These are phyloP conservation scores for Sepioteuthis lessoniana DNA, from an alignment of 2,888 invertebrate species.

Conservation along the genomic window DNA sequence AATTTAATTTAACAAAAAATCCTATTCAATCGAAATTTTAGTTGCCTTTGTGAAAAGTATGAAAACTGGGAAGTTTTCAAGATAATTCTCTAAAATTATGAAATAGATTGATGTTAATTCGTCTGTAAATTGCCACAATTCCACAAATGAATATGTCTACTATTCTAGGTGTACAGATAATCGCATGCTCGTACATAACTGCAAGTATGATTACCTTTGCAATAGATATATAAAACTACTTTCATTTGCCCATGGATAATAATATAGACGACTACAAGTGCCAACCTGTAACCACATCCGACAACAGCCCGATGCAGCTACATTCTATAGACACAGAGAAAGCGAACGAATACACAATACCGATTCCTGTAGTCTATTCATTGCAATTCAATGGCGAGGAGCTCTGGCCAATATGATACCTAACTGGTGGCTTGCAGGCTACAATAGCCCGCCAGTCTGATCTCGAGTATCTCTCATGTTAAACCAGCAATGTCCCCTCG, in stretches of 20 bases:
- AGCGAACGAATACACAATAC: not conserved
- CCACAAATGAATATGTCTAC: not conserved
- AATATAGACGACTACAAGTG: not conserved
- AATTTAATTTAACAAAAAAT: no score
- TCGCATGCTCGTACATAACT: not conserved
- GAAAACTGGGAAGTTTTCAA: not conserved
- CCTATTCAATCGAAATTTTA: no score
- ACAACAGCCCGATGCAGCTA: not conserved
- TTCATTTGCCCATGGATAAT: not conserved
- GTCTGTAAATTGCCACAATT: not conserved
- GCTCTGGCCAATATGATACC: not conserved
- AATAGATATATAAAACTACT: not conserved
- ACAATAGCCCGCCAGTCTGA: not conserved
- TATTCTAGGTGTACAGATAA: not conserved
- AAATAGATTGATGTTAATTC: not conserved
- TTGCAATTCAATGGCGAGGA: not conserved
- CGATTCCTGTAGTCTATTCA: not conserved
- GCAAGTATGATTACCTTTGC: not conserved
- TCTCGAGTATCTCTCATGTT: conserved; percentile 33
- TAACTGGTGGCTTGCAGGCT: conserved; percentile 33
- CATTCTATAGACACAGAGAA: not conserved
- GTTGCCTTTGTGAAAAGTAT: no score
- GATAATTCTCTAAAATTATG: not conserved
- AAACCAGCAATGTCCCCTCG: conserved; percentile 1
- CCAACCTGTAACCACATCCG: conserved; percentile 25